Conservation (phyloP, 2,113 vertebrate genomes). For the Chamaea fasciata region DNA sequence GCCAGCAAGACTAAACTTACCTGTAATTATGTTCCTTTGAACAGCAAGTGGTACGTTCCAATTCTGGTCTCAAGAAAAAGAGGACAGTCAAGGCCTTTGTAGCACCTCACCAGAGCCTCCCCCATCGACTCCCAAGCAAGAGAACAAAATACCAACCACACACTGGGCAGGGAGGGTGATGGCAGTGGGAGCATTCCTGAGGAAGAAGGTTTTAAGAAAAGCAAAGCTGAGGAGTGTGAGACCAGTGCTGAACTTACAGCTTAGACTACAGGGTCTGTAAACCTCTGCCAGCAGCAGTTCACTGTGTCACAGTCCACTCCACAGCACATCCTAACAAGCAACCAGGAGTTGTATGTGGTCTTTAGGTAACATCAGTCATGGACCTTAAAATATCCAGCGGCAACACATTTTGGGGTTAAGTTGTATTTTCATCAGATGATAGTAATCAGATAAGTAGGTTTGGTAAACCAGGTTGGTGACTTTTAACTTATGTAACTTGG, state of each 20-base stretch:
- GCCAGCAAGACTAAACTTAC: background rate
- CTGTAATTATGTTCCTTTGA: background rate
- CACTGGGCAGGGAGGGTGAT: rapidly evolving
- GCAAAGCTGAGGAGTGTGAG: background rate
- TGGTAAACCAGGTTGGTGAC: background rate
- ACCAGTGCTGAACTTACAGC: background rate
- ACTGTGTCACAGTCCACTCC: background rate
- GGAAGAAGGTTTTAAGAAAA: background rate
- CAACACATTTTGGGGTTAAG: background rate
- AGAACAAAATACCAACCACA: background rate
- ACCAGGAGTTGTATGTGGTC: background rate
- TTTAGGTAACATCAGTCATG: background rate
- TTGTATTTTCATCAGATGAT: slow-evolving; percentile 15
- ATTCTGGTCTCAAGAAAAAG: background rate
- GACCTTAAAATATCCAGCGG: background rate
- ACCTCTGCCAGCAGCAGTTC: background rate
- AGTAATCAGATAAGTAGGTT: background rate
- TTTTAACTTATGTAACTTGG: background rate
- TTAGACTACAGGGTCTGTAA: background rate
- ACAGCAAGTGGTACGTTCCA: background rate
- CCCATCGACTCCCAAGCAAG: rapidly evolving
- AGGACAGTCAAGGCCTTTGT: background rate
- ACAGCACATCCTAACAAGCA: background rate
- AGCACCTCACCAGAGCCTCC: background rate
- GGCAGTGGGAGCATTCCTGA: background rate